A percentile compares a stretch with the other conserved stretches of the same genome.
Evolutionary conservation across 2,888 invertebrate genomes (phyloP).

Genomic region (Coremacera marginata): DNA sequence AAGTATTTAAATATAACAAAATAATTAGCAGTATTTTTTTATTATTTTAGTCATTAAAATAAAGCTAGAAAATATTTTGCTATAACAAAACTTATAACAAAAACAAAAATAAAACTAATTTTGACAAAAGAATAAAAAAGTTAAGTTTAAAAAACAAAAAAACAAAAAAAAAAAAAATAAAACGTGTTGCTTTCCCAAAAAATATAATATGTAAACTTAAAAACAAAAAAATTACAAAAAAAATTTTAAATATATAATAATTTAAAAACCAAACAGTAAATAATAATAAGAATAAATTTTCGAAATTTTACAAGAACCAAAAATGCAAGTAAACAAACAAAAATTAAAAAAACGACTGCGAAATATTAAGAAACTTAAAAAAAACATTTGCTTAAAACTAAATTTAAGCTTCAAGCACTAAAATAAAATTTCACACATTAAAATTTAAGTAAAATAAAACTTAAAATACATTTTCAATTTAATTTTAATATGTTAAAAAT

Average conservation of each 20-base stretch:
- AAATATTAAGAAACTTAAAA: not conserved
- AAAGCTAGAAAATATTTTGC: constrained; percentile 57
- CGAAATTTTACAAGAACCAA: not conserved
- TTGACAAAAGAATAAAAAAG: constrained; percentile 55
- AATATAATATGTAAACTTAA: constrained; percentile 45
- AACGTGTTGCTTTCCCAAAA: constrained; percentile 66
- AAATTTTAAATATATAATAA: constrained; percentile 22
- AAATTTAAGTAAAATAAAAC: constrained; percentile 4
- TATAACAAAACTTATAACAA: constrained; percentile 61
- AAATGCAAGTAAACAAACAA: not conserved
- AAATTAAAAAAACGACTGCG: constrained; percentile 14
- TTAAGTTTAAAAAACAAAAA: constrained; percentile 55
- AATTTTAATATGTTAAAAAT: constrained; percentile 1
- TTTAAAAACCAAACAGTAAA: not conserved
- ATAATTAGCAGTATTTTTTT: constrained; percentile 6
- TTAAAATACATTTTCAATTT: not conserved
- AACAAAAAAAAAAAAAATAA: constrained; percentile 60
- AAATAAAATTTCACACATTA: constrained; percentile 3
- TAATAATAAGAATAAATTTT: not conserved
- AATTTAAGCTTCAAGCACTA: not conserved
- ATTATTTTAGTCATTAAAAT: constrained; percentile 30
- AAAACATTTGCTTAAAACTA: not conserved
- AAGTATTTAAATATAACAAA: constrained; percentile 37
- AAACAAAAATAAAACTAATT: constrained; percentile 56
- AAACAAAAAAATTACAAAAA: constrained; percentile 40